These are phyloP conservation scores for Tachysurus fulvidraco DNA, from an alignment of 2,113 vertebrate species.

Conservation along the genomic window DNA sequence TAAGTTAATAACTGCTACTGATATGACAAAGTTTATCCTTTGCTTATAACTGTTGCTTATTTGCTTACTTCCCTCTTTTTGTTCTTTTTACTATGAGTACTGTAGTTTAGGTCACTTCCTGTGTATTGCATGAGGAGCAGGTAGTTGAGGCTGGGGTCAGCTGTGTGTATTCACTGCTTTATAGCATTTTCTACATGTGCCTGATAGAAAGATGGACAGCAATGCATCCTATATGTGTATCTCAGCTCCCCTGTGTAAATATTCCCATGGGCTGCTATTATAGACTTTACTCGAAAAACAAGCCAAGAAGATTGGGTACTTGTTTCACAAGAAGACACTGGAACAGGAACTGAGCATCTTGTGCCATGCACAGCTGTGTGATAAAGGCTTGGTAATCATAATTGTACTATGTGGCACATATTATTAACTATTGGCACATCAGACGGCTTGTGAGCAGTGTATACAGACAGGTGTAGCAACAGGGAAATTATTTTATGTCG, in stretches of 20 bases:
- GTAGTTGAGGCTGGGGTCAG: slow-evolving; percentile 25
- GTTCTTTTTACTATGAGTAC: not conserved
- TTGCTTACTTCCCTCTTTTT: slow-evolving; percentile 62
- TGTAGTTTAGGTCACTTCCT: slow-evolving; percentile 34
- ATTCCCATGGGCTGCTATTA: not conserved
- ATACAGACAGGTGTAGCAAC: slow-evolving; percentile 44
- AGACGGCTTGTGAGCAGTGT: slow-evolving; percentile 5
- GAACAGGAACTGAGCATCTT: slow-evolving; percentile 12
- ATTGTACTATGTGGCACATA: slow-evolving; percentile 30
- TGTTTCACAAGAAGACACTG: not conserved
- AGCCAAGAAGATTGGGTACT: not conserved
- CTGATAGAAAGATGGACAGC: not conserved
- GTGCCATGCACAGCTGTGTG: slow-evolving; percentile 38
- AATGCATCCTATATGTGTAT: not conserved
- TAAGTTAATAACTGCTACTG: slow-evolving; percentile 61
- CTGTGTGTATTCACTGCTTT: slow-evolving; percentile 9
- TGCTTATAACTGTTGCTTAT: slow-evolving; percentile 33
- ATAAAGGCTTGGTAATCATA: slow-evolving; percentile 23
- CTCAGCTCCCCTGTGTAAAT: not conserved
- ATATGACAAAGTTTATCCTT: slow-evolving; percentile 19
- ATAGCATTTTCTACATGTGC: not conserved
- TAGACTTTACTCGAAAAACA: not conserved
- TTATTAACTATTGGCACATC: slow-evolving; percentile 11
- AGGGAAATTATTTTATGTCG: slow-evolving; percentile 42
- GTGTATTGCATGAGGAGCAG: slow-evolving; percentile 40